Evolutionary conservation across 2,888 invertebrate genomes (phyloP).

Genomic region (Diarsia brunnea): DNA sequence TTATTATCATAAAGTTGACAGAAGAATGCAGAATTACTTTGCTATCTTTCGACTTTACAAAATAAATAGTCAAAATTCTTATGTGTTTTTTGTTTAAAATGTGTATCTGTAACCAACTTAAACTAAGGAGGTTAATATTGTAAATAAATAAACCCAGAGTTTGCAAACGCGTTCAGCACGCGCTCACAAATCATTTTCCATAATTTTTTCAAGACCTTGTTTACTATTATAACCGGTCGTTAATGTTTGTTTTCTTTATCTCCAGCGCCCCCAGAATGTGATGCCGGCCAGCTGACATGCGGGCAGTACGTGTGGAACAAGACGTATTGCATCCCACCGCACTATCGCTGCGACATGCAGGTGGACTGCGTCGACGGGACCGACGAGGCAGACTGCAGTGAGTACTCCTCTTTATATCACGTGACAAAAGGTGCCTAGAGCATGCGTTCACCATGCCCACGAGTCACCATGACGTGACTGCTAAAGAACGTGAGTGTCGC

Average conservation of each 20-base stretch:
- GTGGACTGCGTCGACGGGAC: constrained; percentile 98
- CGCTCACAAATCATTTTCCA: not conserved
- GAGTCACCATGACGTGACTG: not conserved
- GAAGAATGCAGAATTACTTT: not conserved
- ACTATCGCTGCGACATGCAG: constrained; percentile 98
- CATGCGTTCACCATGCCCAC: not conserved
- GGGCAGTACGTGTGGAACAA: constrained; percentile 98
- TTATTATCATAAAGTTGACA: not conserved
- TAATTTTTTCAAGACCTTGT: not conserved
- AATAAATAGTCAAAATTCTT: not conserved
- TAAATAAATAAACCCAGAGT: not conserved
- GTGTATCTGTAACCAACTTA: no score
- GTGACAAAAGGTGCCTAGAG: not conserved
- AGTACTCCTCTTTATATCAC: constrained; percentile 88
- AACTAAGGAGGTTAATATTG: no score
- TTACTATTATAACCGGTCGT: not conserved
- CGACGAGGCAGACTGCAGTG: constrained; percentile 98
- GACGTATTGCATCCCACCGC: constrained; percentile 98
- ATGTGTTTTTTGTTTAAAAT: not conserved
- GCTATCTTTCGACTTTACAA: not conserved
- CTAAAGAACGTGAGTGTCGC: not conserved
- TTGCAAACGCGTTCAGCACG: not conserved
- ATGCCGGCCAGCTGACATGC: constrained; percentile 97
- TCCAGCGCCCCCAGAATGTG: constrained; percentile 98
- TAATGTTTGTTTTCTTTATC: constrained; percentile 69